Percentiles rank a stretch among this genome's conserved stretches.
phyloP scores from a whole-genome alignment of 2,888 invertebrate genomes.

The Cartodere bifasciata region DNA sequence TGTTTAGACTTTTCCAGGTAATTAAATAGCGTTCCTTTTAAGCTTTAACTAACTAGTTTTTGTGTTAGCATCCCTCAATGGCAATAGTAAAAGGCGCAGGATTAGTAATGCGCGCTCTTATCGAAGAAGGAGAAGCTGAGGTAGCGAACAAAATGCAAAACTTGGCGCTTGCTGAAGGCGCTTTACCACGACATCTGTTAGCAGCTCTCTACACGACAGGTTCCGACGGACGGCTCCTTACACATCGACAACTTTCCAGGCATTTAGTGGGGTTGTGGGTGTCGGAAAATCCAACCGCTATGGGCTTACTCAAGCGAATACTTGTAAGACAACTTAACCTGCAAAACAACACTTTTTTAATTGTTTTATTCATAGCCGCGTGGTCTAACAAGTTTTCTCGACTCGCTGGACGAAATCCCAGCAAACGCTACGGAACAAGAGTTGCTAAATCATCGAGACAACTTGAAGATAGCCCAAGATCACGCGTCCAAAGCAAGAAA shows the following conservation, averaged over 20 bases:
- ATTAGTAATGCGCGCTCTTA: slow-evolving; percentile 90
- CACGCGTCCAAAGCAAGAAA: slow-evolving; percentile 54
- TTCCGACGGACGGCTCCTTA: slow-evolving; percentile 67
- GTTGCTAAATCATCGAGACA: slow-evolving; percentile 72
- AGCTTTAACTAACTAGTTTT: neutral
- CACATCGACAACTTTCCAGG: slow-evolving; percentile 81
- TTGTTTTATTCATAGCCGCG: slow-evolving; percentile 56
- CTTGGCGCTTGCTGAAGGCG: slow-evolving; percentile 90
- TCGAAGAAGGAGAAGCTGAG: slow-evolving; percentile 91
- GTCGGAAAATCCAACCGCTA: slow-evolving; percentile 84
- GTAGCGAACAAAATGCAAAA: slow-evolving; percentile 92
- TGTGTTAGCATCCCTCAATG: slow-evolving; percentile 78
- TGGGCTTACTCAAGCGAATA: slow-evolving; percentile 72
- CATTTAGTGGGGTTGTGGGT: slow-evolving; percentile 95
- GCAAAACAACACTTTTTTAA: neutral
- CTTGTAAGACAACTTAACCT: slow-evolving; percentile 56
- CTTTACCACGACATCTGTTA: slow-evolving; percentile 82
- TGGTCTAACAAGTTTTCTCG: slow-evolving; percentile 80
- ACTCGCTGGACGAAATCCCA: slow-evolving; percentile 76
- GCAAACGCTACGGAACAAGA: slow-evolving; percentile 58
- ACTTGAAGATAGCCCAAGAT: slow-evolving; percentile 85
- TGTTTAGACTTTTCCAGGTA: slow-evolving; percentile 87
- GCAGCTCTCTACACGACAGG: slow-evolving; percentile 78
- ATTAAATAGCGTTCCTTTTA: neutral
- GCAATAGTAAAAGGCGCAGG: slow-evolving; percentile 98